Conservation (phyloP, 2,888 invertebrate species). For the Chesias legatella region DNA sequence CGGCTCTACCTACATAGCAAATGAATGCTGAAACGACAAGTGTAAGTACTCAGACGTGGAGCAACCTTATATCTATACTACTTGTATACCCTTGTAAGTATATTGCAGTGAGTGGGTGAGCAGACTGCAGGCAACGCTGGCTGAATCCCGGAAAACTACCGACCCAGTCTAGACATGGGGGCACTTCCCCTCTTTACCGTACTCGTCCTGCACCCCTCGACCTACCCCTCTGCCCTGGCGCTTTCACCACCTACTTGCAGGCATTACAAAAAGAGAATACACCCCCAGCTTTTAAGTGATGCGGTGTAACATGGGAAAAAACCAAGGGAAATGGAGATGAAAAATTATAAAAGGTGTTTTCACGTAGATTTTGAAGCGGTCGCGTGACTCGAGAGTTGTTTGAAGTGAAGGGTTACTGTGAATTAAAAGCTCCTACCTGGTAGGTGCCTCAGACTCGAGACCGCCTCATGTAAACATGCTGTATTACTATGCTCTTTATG, state of each 20-base stretch:
- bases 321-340: constrained; percentile 50
- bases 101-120: constrained; percentile 76
- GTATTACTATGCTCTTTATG: neutral
- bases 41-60: constrained; percentile 62
- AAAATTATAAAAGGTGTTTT: constrained; percentile 51
- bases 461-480: neutral
- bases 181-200: constrained; percentile 63
- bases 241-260: constrained; percentile 73
- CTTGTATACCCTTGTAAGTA: constrained; percentile 49
- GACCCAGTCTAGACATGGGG: constrained; percentile 81
- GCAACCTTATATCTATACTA: constrained; percentile 32
- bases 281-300: constrained; percentile 65
- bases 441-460: neutral
- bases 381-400: constrained; percentile 6
- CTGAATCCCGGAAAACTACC: constrained; percentile 81
- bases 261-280: constrained; percentile 70
- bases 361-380: constrained; percentile 33
- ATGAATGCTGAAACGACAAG: constrained; percentile 67
- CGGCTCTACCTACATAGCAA: constrained; percentile 38
- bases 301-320: constrained; percentile 56
- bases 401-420: constrained; percentile 10
- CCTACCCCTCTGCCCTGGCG: constrained; percentile 49
- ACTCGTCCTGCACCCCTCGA: constrained; percentile 36
- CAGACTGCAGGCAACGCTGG: constrained; percentile 75
- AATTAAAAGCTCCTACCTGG: constrained; percentile 10